These are phyloP conservation scores for Syngnathus floridae DNA, from an alignment of 2,113 vertebrate genomes.

Conservation along the genomic window DNA sequence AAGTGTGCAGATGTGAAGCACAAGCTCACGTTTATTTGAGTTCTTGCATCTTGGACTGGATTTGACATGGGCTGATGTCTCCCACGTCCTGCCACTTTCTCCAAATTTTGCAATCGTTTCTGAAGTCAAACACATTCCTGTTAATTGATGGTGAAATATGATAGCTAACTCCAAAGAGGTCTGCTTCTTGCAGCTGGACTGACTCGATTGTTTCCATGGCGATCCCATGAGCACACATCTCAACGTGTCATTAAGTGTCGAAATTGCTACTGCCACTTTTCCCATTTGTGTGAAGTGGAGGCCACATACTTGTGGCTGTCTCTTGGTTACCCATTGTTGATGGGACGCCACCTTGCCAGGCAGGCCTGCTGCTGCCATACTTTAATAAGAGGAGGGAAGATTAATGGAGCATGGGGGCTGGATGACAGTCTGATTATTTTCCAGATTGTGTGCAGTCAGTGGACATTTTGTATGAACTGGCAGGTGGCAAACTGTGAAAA, in stretches of 20 bases:
- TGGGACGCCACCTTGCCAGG: constrained; percentile 49
- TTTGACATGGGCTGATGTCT: constrained; percentile 24
- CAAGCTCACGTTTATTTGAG: constrained; percentile 45
- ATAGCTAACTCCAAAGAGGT: constrained; percentile 24
- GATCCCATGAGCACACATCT: constrained; percentile 44
- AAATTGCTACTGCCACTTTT: constrained; percentile 55
- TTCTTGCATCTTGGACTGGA: constrained; percentile 29
- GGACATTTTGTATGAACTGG: constrained; percentile 2
- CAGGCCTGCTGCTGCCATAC: constrained; percentile 35
- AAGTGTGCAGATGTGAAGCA: constrained; percentile 21
- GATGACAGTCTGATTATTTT: constrained; percentile 58
- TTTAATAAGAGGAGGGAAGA: constrained; percentile 58
- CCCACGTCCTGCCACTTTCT: constrained; percentile 10
- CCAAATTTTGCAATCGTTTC: constrained; percentile 20
- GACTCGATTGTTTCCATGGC: constrained; percentile 42
- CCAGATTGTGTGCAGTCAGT: constrained; percentile 49
- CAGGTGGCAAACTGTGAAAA: not conserved
- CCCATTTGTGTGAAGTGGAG: constrained; percentile 39
- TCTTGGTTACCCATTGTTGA: constrained; percentile 63
- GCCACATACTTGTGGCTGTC: constrained; percentile 58
- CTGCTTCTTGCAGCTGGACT: constrained; percentile 21
- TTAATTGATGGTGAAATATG: constrained; percentile 44
- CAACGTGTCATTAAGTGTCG: constrained; percentile 49
- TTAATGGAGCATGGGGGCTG: constrained; percentile 51
- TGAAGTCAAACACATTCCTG: constrained; percentile 15